phyloP scores from a whole-genome alignment of 2,888 invertebrate genomes.

The Xylota sylvarum region DNA sequence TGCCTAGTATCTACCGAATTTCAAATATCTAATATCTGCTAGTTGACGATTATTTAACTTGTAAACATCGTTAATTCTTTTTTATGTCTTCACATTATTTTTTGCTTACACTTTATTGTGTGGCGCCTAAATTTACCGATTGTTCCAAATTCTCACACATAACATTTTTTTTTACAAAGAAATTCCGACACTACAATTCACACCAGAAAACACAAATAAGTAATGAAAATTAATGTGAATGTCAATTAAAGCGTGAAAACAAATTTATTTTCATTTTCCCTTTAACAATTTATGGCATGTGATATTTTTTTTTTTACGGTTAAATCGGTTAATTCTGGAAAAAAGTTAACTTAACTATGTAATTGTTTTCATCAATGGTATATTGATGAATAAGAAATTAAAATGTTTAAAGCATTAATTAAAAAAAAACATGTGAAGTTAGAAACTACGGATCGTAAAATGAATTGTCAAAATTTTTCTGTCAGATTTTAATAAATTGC shows the following conservation, averaged over 20 bases:
- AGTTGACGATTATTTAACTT: too few species aligned
- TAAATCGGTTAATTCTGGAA: constrained; percentile 29
- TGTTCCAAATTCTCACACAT: background rate
- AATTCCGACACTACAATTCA: constrained; percentile 2
- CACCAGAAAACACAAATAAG: constrained; percentile 14
- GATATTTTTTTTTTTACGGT: constrained; percentile 22
- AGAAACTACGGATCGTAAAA: too few species aligned
- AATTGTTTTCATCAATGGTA: background rate
- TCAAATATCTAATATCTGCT: too few species aligned
- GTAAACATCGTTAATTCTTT: background rate
- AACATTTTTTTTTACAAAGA: background rate
- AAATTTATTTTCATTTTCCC: constrained; percentile 67
- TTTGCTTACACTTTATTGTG: background rate
- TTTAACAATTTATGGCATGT: constrained; percentile 42
- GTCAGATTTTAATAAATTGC: too few species aligned
- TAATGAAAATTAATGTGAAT: constrained; percentile 74
- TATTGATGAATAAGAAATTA: background rate
- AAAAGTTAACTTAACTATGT: constrained; percentile 16
- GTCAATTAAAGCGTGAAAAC: constrained; percentile 68
- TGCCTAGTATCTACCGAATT: too few species aligned
- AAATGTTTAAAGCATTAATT: background rate
- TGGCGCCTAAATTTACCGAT: background rate
- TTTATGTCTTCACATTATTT: background rate
- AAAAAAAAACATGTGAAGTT: too few species aligned
- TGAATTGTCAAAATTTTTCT: too few species aligned